Evolutionary conservation across 2,888 invertebrate species (phyloP).

Genomic region (Agrochola circellaris): DNA sequence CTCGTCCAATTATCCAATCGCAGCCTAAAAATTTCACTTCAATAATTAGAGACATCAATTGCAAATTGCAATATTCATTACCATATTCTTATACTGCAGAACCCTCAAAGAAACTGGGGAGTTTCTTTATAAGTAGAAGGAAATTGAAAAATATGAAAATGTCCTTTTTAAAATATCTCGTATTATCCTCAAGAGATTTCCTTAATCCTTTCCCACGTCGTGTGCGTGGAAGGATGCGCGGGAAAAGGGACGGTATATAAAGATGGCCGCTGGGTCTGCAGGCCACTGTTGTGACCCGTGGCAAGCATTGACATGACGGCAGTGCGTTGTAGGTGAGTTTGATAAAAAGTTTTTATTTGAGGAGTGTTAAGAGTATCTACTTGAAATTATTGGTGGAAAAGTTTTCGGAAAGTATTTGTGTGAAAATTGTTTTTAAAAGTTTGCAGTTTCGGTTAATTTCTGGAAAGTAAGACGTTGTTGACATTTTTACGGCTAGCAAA

Average conservation of each 20-base stretch:
- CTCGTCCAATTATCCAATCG: no score
- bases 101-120: background rate
- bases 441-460: no score
- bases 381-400: background rate
- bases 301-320: slow-evolving; percentile 56
- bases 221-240: slow-evolving; percentile 58
- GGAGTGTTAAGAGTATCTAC: no score
- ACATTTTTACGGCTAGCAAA: no score
- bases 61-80: background rate
- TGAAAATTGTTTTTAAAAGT: no score
- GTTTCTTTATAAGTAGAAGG: slow-evolving; percentile 30
- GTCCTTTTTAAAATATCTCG: slow-evolving; percentile 41
- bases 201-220: slow-evolving; percentile 52
- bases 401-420: background rate
- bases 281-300: slow-evolving; percentile 50
- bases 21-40: no score
- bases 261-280: slow-evolving; percentile 29
- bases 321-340: slow-evolving; percentile 64
- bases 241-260: slow-evolving; percentile 59
- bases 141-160: slow-evolving; percentile 54
- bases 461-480: no score
- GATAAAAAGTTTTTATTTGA: background rate
- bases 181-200: slow-evolving; percentile 44
- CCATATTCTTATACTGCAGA: background rate
- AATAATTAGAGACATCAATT: background rate